Conservation (phyloP, 2,888 invertebrate genomes). For the Nemotelus pantherinus region DNA sequence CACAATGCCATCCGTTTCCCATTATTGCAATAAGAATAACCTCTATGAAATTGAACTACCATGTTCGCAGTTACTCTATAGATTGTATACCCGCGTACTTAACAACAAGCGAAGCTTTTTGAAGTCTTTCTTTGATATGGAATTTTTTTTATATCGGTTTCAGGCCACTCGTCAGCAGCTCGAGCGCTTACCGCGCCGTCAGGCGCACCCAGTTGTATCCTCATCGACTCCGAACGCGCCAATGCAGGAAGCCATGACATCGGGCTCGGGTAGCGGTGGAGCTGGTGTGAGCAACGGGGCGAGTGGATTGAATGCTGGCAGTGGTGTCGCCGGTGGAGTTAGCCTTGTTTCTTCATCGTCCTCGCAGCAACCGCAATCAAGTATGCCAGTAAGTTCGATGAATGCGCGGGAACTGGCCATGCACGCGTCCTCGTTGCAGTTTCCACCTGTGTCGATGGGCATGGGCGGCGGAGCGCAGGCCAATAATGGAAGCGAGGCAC, state of each 20-base stretch:
- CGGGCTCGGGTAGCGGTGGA: constrained; percentile 60
- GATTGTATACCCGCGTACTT: constrained; percentile 34
- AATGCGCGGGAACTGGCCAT: constrained; percentile 62
- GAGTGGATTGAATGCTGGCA: constrained; percentile 17
- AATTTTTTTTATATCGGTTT: constrained; percentile 35
- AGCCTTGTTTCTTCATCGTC: constrained; percentile 57
- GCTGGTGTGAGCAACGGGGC: constrained; percentile 49
- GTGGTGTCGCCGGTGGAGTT: constrained; percentile 41
- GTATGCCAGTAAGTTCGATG: constrained; percentile 61
- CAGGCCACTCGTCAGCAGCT: constrained; percentile 88
- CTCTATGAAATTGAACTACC: constrained; percentile 31
- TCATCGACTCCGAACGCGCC: constrained; percentile 70
- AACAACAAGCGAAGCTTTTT: not conserved
- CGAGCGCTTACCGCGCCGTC: constrained; percentile 87
- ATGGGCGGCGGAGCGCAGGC: constrained; percentile 54
- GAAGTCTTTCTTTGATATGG: constrained; percentile 8
- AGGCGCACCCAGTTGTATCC: constrained; percentile 74
- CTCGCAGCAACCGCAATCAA: constrained; percentile 62
- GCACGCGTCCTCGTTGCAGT: constrained; percentile 54
- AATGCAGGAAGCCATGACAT: constrained; percentile 64
- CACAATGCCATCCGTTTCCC: constrained; percentile 33
- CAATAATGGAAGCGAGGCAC: constrained; percentile 54
- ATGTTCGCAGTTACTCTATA: constrained; percentile 27
- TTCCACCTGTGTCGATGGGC: constrained; percentile 56
- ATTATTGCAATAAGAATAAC: constrained; percentile 25